phyloP scores from a whole-genome alignment of 1,140 invertebrate species.

The Drosophila equinoxialis region DNA sequence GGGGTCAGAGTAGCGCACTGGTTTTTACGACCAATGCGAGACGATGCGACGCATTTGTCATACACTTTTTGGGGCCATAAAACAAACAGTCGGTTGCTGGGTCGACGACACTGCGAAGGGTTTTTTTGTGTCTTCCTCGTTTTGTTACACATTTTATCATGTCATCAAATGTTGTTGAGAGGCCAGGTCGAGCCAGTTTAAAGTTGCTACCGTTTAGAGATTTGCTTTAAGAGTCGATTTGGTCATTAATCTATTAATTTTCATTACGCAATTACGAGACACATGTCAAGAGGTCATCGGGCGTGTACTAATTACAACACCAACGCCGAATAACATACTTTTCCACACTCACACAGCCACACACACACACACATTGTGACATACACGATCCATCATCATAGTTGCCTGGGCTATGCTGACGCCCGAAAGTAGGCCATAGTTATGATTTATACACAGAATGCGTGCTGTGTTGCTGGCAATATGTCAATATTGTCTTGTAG shows the following conservation, averaged over 20 bases:
- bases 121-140: conserved; percentile 13
- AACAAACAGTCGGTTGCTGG: conserved; percentile 24
- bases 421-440: conserved; percentile 41
- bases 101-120: conserved; percentile 28
- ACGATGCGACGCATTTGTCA: conserved; percentile 70
- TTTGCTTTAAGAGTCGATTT: conserved; percentile 12
- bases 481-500: conserved; percentile 14
- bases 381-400: conserved; percentile 58
- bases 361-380: neutral
- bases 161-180: conserved; percentile 23
- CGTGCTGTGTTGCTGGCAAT: conserved; percentile 14
- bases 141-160: conserved; percentile 16
- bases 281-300: conserved; percentile 55
- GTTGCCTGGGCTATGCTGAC: neutral
- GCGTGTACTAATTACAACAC: conserved; percentile 60
- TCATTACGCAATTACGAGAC: conserved; percentile 59
- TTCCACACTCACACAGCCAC: neutral
- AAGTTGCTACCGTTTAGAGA: conserved; percentile 32
- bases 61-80: conserved; percentile 79
- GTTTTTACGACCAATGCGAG: conserved; percentile 63
- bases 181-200: conserved; percentile 26
- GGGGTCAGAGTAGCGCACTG: conserved; percentile 2
- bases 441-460: conserved; percentile 38
- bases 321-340: neutral
- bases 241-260: conserved; percentile 69